These are phyloP conservation scores for Drosophila nigromelanica DNA, from an alignment of 1,140 invertebrate genomes.

Conservation along the genomic window DNA sequence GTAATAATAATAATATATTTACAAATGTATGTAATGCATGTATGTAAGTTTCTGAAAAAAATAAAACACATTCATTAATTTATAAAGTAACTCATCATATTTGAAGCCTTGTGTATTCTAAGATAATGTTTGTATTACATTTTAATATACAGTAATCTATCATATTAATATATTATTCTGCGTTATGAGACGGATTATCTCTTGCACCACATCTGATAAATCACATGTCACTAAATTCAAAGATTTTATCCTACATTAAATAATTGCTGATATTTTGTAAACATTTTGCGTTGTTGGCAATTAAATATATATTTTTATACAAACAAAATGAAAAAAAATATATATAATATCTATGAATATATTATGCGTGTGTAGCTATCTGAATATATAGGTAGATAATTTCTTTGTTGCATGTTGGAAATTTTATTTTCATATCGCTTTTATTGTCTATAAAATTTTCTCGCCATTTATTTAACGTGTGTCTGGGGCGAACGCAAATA, in stretches of 20 bases:
- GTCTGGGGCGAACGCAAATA: constrained; percentile 8
- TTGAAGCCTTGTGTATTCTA: too few relatives aligned
- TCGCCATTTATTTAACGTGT: constrained; percentile 68
- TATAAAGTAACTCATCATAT: too few relatives aligned
- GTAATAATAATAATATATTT: not conserved
- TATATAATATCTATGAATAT: constrained; percentile 5
- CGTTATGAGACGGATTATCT: constrained; percentile 7
- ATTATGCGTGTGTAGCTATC: not conserved
- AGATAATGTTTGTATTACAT: too few relatives aligned
- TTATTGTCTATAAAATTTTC: constrained; percentile 74
- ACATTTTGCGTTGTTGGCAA: constrained; percentile 29
- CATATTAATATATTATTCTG: not conserved
- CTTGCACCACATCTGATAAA: constrained; percentile 4
- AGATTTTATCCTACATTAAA: constrained; percentile 62
- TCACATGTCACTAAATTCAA: too few relatives aligned
- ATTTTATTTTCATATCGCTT: constrained; percentile 64
- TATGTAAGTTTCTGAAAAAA: not conserved
- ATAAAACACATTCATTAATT: not conserved
- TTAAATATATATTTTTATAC: constrained; percentile 28
- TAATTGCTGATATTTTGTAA: constrained; percentile 42
- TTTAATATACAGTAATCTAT: not conserved
- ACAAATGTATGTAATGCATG: too few relatives aligned
- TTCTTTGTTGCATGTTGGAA: constrained; percentile 63
- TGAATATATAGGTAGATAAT: constrained; percentile 39
- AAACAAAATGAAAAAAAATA: constrained; percentile 14